Evolutionary conservation across 1,140 invertebrate species (phyloP), one percentile per base, ranked within the genome.

Genomic region (Macrocentrus cingulum): DNA sequence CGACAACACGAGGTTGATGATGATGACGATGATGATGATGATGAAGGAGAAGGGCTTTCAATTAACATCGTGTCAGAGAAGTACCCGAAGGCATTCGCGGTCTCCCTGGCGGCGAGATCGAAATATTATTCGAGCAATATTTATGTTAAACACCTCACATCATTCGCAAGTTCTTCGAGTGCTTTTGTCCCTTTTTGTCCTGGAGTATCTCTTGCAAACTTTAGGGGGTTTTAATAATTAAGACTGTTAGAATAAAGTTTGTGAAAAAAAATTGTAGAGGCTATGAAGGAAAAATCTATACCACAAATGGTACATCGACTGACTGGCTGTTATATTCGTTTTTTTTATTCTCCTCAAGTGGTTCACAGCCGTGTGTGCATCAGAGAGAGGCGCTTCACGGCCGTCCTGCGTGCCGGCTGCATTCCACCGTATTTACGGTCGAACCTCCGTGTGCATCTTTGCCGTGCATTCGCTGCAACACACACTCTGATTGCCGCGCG

Each of bases 111-210:
- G 50, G 63, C 59, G 51, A 65, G 63, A 66, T 69, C 68, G 66
- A 72, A 73, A 75, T 74, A 72, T 70, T 75, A 48, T 70, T 70
- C 64, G 66, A 61, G 66, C 65, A 69, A 75, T 73, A 72, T 75
- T 73, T 73, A 73, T 72, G 70, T 70, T 73, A 71, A 71, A 67
- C 62, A 61, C 55, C 61, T 56, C 23, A 46, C 8, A 37, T 52
- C 29, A 19, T 56, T 32, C 18, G 22, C 46, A 11, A 36, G n/a
- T 48, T 20, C 16, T 19, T 39, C 15, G 34, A 16, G 16, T 37
- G 18, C 4, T 18, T 52, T 16, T 54, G 48, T 48, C 16, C 39
- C 32, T 37, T 23, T 57, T 37, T 36, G 36, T 57, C 46, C 49
- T 20, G 7, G 37, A 41, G 25, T 5, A 9, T 13, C 34, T 49